Percentiles rank a stretch among this genome's conserved stretches.
phyloP scores from a whole-genome alignment of 2,113 vertebrate species.

The Corythaeola cristata region DNA sequence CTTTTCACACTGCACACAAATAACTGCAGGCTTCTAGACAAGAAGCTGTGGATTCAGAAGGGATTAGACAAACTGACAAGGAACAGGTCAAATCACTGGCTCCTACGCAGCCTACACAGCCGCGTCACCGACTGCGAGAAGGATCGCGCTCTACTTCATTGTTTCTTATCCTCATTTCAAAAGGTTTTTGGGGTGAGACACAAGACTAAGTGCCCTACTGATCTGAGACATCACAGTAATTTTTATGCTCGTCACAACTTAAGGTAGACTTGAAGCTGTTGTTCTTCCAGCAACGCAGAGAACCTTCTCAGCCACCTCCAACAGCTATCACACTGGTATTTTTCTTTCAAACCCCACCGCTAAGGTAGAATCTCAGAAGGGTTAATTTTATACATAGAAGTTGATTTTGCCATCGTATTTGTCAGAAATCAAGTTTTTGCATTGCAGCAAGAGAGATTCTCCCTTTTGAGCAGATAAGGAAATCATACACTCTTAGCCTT shows the following conservation, averaged over 20 bases:
- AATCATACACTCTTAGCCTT: not conserved
- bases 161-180: not conserved
- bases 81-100: not conserved
- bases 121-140: fast-evolving
- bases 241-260: not conserved
- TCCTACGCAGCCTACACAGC: not conserved
- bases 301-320: not conserved
- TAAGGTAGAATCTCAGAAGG: not conserved
- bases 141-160: fast-evolving
- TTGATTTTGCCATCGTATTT: not conserved
- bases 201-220: not conserved
- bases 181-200: not conserved
- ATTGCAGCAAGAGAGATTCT: not conserved
- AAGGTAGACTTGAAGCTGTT: not conserved
- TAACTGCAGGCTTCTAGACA: not conserved
- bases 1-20: not conserved
- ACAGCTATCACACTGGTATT: fast-evolving
- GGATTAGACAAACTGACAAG: not conserved
- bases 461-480: not conserved
- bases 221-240: not conserved
- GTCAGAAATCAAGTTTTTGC: not conserved
- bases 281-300: not conserved
- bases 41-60: not conserved
- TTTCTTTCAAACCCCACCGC: not conserved
- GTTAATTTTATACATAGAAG: not conserved